Conservation (phyloP, 2,113 vertebrate genomes). For the cat (Felis catus) region DNA sequence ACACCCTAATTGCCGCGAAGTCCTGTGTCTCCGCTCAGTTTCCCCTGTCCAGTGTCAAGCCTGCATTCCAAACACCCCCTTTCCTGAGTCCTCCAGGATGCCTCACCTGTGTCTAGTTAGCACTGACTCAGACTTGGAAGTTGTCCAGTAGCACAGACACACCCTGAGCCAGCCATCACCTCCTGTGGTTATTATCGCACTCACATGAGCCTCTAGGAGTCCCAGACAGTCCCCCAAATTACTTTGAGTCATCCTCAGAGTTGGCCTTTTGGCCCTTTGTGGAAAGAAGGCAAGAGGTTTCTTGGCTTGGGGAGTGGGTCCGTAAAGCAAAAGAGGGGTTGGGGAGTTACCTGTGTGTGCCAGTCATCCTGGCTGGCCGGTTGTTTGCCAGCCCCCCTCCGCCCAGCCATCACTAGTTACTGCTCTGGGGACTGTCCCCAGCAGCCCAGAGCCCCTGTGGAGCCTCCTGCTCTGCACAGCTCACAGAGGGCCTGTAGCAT, state of each 20-base stretch:
- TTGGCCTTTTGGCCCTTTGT: neutral
- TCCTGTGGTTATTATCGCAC: neutral
- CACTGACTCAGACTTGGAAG: neutral
- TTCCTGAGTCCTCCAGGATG: neutral
- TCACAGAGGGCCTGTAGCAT: conserved; percentile 66
- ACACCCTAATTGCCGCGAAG: neutral
- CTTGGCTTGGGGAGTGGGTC: neutral
- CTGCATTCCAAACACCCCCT: neutral
- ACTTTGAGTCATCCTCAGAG: neutral
- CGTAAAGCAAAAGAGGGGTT: neutral
- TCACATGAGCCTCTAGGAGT: neutral
- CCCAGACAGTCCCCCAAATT: neutral
- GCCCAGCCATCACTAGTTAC: conserved; percentile 35
- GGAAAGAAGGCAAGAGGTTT: neutral
- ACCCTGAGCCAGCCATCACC: neutral
- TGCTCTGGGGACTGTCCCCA: conserved; percentile 48
- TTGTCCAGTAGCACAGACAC: neutral
- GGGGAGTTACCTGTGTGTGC: neutral
- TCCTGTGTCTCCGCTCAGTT: neutral
- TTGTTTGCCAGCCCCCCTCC: neutral
- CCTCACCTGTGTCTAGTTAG: neutral
- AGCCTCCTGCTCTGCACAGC: conserved; percentile 58
- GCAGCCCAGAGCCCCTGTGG: conserved; percentile 49
- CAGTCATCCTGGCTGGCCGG: neutral
- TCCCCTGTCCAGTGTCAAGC: neutral